Percentiles rank a stretch among this genome's conserved stretches.
Conservation (phyloP, 2,797 vertebrate genomes). For the Coluber constrictor region DNA sequence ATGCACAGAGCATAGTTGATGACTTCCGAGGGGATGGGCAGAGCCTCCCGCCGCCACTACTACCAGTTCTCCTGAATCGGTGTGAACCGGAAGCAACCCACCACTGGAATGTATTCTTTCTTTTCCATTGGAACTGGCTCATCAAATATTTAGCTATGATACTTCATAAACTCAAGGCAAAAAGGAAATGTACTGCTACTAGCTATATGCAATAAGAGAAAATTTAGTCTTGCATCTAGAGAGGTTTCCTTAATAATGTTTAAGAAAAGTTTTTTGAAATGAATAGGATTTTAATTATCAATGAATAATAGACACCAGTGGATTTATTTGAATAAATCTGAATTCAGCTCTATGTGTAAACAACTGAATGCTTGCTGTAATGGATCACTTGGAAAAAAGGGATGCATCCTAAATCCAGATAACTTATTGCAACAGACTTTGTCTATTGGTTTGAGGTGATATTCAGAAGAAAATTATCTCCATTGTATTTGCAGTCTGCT, state of each 20-base stretch:
- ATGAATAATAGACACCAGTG: background rate
- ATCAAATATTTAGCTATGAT: background rate
- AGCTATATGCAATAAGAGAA: background rate
- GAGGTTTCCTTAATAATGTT: background rate
- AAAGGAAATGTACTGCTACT: background rate
- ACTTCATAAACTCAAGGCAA: background rate
- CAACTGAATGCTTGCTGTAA: background rate
- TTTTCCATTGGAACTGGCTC: background rate
- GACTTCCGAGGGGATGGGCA: no score
- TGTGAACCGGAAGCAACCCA: no score
- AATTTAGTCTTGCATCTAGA: background rate
- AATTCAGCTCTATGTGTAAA: background rate
- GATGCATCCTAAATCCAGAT: background rate
- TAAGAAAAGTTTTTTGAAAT: background rate
- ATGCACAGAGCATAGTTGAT: no score
- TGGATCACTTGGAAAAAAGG: background rate
- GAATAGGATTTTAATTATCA: background rate
- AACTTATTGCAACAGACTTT: background rate
- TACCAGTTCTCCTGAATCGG: no score
- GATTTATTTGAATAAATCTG: background rate
- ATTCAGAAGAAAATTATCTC: background rate
- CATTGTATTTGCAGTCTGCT: background rate
- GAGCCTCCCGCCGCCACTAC: no score
- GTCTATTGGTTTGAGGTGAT: background rate
- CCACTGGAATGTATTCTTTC: background rate